Evolutionary conservation across 2,797 vertebrate genomes (phyloP).

Genomic region (Sebastes minor): DNA sequence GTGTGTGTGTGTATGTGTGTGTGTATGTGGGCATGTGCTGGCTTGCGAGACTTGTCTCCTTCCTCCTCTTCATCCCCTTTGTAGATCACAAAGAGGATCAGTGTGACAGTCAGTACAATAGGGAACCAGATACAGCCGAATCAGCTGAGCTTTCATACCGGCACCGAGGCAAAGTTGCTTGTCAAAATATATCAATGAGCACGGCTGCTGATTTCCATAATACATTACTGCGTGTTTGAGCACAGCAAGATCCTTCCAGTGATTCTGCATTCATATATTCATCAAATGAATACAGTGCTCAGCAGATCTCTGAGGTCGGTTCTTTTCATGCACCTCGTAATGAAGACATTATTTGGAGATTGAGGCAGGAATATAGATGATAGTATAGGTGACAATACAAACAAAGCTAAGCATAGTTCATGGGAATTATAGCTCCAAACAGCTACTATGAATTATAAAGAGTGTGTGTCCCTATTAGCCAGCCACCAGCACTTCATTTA

Average conservation of each 20-base stretch:
- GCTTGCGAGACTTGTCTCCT: slow-evolving; percentile 14
- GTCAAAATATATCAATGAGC: slow-evolving; percentile 44
- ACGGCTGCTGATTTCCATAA: slow-evolving; percentile 36
- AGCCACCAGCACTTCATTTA: neutral
- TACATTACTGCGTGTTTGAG: slow-evolving; percentile 33
- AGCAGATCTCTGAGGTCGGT: slow-evolving; percentile 18
- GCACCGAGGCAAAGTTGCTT: slow-evolving; percentile 22
- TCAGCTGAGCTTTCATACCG: slow-evolving; percentile 33
- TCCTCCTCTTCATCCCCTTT: slow-evolving; percentile 12
- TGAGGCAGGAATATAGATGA: neutral
- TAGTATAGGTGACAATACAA: neutral
- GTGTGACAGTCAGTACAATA: slow-evolving; percentile 58
- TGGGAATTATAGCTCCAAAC: slow-evolving; percentile 15
- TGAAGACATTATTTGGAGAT: slow-evolving; percentile 28
- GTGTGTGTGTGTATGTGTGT: neutral
- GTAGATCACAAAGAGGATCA: slow-evolving; percentile 52
- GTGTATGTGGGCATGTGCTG: neutral
- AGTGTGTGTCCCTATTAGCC: neutral
- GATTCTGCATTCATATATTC: slow-evolving; percentile 20
- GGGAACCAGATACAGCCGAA: slow-evolving; percentile 39
- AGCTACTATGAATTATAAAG: neutral
- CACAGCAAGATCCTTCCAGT: slow-evolving; percentile 11
- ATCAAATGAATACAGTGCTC: slow-evolving; percentile 22
- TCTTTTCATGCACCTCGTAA: slow-evolving; percentile 34
- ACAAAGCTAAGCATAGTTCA: neutral